Base-by-base conservation (phyloP, 2,888 invertebrate genomes). In the Cynaeus angustus region DNA sequence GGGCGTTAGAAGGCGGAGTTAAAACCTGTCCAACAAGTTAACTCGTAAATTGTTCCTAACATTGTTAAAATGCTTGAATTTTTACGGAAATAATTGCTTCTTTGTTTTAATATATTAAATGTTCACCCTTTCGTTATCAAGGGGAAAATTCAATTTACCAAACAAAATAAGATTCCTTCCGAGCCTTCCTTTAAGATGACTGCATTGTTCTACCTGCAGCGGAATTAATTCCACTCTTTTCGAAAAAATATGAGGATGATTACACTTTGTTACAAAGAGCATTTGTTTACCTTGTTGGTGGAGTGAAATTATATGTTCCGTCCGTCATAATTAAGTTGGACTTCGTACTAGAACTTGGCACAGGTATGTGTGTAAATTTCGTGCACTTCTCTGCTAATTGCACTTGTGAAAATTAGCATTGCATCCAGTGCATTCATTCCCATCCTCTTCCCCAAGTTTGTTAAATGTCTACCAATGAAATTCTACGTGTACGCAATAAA, bases 401-500 rank as follows among this genome's bases (percentile, higher is more conserved):
- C 41, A 13, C 41, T 13, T 10, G 12, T 13, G 41, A 12, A 41
- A 41, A 13, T 41, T 13, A 33, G 41, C 41, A 12, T 33, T 41
- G 50, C 26, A 50, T 26, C 52, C 12, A 38, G 21, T 10, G 38
- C 21, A 21, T 55, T 21, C 55, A 55, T 14, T 10, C 9, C 55
- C 6, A 4, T 9, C 13, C 12, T 13, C 37, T 9, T n/a, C 59
- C 41, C 21, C n/a, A 46, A 71, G 66, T 70, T 70, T 59, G 28
- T 46, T 48, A 37, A 64, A 64, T 71, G 67, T 64, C 55, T 71
- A 58, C 52, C 46, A 71, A 71, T 64, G 64, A 64, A 61, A 41
- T 10, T 50, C 28, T 71, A 71, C 70, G 72, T 68, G 70, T 71
- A 62, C 59, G 66, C 71, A 66, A 71, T 72, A 71, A 71, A 72